Percentiles rank a stretch among this genome's conserved stretches.
Evolutionary conservation across 2,797 vertebrate genomes (phyloP).

Genomic region (Uromys caudimaculatus): DNA sequence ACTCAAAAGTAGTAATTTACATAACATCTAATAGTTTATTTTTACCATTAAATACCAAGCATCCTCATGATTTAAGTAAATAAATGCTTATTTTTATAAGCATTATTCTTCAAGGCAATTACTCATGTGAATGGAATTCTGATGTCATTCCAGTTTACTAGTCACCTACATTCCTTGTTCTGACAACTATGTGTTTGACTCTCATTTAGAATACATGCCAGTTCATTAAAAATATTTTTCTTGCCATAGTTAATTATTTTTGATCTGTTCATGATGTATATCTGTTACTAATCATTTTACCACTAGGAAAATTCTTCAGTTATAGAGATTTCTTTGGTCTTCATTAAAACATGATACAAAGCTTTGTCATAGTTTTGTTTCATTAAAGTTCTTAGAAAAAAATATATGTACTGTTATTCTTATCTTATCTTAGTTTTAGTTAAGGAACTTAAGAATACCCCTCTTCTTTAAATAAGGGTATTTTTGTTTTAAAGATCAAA

Average conservation of each 20-base stretch:
- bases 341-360: background rate
- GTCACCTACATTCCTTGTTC: background rate
- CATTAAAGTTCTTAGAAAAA: background rate
- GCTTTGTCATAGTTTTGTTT: background rate
- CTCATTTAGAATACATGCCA: rapidly evolving
- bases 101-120: background rate
- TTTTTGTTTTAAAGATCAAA: background rate
- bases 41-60: background rate
- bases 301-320: background rate
- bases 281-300: background rate
- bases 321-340: background rate
- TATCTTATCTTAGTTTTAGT: background rate
- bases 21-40: background rate
- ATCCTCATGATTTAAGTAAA: background rate
- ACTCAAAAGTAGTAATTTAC: background rate
- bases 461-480: background rate
- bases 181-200: rapidly evolving
- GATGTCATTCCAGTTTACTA: background rate
- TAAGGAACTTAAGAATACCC: background rate
- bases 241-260: background rate
- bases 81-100: constrained; percentile 6
- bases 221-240: background rate
- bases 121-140: background rate
- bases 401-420: background rate
- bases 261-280: background rate